Conservation (phyloP, 2,113 vertebrate species). For the Pseudolaguvia tuberculata region DNA sequence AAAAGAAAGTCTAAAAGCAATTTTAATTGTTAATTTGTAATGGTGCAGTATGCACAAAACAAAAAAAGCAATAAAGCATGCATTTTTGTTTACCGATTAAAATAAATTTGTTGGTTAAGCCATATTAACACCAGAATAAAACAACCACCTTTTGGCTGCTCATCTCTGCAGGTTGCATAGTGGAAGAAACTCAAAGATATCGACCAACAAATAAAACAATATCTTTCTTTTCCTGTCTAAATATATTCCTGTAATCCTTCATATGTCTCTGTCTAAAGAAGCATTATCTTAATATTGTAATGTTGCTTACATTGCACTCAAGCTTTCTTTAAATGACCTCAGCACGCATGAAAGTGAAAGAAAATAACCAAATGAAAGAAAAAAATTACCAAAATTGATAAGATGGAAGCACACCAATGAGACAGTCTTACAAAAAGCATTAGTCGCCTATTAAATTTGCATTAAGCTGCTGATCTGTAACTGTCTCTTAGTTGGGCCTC, state of each 20-base stretch:
- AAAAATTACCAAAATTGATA: no score
- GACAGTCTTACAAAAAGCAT: slow-evolving; percentile 23
- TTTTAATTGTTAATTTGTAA: slow-evolving; percentile 37
- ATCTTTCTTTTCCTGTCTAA: slow-evolving; percentile 18
- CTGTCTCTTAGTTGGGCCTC: neutral
- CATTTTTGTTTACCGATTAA: slow-evolving; percentile 45
- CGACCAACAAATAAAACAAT: neutral
- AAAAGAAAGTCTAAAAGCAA: slow-evolving; percentile 20
- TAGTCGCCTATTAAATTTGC: slow-evolving; percentile 21
- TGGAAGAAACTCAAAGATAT: slow-evolving; percentile 26
- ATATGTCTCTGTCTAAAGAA: slow-evolving; percentile 44
- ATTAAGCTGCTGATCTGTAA: slow-evolving; percentile 11
- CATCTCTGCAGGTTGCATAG: slow-evolving; percentile 50
- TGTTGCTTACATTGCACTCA: slow-evolving; percentile 40
- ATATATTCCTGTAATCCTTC: slow-evolving; percentile 40
- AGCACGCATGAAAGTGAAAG: slow-evolving; percentile 34
- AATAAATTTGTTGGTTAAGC: slow-evolving; percentile 24
- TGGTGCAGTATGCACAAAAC: slow-evolving; percentile 44
- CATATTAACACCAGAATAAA: slow-evolving; percentile 37
- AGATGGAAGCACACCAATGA: slow-evolving; percentile 47
- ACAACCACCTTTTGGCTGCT: slow-evolving; percentile 22
- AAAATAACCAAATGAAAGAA: slow-evolving; percentile 5
- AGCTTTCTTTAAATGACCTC: slow-evolving; percentile 14
- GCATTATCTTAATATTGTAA: slow-evolving; percentile 42
- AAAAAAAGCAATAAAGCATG: slow-evolving; percentile 28